Base-by-base conservation (phyloP, 2,797 vertebrate genomes). In the Ptychobarbus kaznakovi region DNA sequence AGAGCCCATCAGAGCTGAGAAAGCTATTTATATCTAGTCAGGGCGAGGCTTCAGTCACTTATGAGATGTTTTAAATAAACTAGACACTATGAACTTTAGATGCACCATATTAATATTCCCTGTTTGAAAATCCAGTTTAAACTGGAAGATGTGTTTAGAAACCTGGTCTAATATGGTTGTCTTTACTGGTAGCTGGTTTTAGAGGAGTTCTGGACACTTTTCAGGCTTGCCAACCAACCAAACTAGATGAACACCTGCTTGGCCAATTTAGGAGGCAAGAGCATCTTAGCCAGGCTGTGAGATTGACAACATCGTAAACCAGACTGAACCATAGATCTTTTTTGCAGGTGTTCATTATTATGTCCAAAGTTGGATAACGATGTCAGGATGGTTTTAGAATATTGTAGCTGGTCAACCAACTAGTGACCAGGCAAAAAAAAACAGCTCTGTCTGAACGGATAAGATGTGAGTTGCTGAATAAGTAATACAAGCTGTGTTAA, bases 21-120 rank as follows among this genome's bases (percentile, higher is more conserved):
- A 93, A 93, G 90, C 94, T 95, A 95, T 95, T 94, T 95, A 92
- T 94, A 94, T 89, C 74, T 75, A 87, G 35, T 35, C 92, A 90
- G 94, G 94, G 94, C 92, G 94, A 95, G 94, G 93, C 92, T 93
- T 90, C 84, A 90, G 72, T 84, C 73, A 51, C 72, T 63, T 65
- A 11, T 44, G 9, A 44, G 70, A 75, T 40, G 46, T 84, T 58
- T 68, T 56, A 84, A 77, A 56, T 46, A 77, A 2, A 56, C 5
- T 53, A 76, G 12, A 51, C 58, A 42, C 28, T 32, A 22, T 75
- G 8, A 65, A 66, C 18, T 46, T 65, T 32, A 38, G 32, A 77
- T 58, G 22, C 13, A 44, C 38, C n/a, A 6, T 12, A 38, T 40
- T 58, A 13, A 13, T 7, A 38, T 76, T 56, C 51, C 20, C 6